phyloP scores from a whole-genome alignment of 1,140 invertebrate genomes.

The Ips nitidus region DNA sequence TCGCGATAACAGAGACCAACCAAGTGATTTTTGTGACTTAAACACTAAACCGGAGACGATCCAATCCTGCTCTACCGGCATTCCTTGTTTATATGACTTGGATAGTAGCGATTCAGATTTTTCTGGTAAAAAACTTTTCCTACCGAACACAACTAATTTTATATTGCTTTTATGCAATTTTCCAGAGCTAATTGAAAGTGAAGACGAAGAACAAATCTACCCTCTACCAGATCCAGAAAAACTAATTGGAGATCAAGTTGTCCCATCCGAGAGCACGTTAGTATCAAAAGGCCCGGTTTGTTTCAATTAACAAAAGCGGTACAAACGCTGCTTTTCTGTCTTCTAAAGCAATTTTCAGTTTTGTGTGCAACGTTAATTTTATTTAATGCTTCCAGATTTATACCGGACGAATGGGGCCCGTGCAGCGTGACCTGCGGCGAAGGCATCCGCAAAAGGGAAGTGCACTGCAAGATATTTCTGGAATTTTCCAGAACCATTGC shows the following conservation, averaged over 20 bases:
- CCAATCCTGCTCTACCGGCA: slow-evolving; percentile 67
- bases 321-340: not conserved
- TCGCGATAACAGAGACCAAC: slow-evolving; percentile 53
- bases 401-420: slow-evolving; percentile 79
- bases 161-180: not conserved
- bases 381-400: slow-evolving; percentile 60
- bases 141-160: not conserved
- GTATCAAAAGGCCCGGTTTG: slow-evolving; percentile 41
- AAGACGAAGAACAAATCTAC: too few relatives aligned
- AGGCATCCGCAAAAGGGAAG: slow-evolving; percentile 76
- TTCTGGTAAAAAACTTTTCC: slow-evolving; percentile 30
- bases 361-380: not conserved
- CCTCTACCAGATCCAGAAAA: slow-evolving; percentile 54
- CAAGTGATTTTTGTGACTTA: slow-evolving; percentile 56
- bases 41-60: slow-evolving; percentile 61
- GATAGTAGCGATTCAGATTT: slow-evolving; percentile 47
- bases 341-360: not conserved
- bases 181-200: not conserved
- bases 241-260: slow-evolving; percentile 66
- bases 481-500: slow-evolving; percentile 86
- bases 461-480: slow-evolving; percentile 91
- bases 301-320: too few relatives aligned
- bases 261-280: slow-evolving; percentile 77
- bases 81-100: slow-evolving; percentile 58
- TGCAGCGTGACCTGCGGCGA: slow-evolving; percentile 90